Conservation (phyloP, 2,113 vertebrate species). For the Guaruba guarouba region DNA sequence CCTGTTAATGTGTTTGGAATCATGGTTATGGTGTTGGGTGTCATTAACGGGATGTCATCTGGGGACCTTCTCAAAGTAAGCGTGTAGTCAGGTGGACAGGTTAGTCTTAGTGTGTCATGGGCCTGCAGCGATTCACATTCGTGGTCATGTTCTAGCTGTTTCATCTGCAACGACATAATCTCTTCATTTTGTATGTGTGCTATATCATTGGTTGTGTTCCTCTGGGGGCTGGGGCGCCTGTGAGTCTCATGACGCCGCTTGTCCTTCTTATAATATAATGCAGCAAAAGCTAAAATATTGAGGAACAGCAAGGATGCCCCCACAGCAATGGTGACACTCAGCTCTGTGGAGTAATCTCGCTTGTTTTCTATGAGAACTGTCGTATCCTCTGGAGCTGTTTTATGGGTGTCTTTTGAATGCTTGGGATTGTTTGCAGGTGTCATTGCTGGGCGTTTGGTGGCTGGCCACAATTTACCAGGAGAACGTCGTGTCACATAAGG, state of each 20-base stretch:
- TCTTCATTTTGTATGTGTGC: constrained; percentile 91
- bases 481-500: constrained; percentile 88
- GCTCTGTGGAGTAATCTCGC: constrained; percentile 91
- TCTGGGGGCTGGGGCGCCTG: constrained; percentile 85
- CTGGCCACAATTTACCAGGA: constrained; percentile 90
- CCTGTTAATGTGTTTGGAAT: constrained; percentile 90
- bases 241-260: constrained; percentile 90
- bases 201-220: constrained; percentile 84
- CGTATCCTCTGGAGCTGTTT: constrained; percentile 80
- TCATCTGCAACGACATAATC: constrained; percentile 93
- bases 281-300: constrained; percentile 94
- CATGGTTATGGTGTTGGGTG: constrained; percentile 94
- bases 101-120: constrained; percentile 84
- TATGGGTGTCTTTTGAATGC: constrained; percentile 86
- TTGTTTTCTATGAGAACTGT: constrained; percentile 91
- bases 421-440: constrained; percentile 86
- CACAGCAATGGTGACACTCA: constrained; percentile 95
- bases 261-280: constrained; percentile 96
- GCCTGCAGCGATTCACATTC: constrained; percentile 87
- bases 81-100: constrained; percentile 91
- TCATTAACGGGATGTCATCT: constrained; percentile 91
- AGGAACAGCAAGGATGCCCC: constrained; percentile 93
- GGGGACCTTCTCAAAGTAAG: constrained; percentile 92
- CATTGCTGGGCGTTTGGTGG: constrained; percentile 91
- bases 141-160: constrained; percentile 89